phyloP scores from a whole-genome alignment of 2,113 vertebrate genomes.

The Eretmochelys imbricata region DNA sequence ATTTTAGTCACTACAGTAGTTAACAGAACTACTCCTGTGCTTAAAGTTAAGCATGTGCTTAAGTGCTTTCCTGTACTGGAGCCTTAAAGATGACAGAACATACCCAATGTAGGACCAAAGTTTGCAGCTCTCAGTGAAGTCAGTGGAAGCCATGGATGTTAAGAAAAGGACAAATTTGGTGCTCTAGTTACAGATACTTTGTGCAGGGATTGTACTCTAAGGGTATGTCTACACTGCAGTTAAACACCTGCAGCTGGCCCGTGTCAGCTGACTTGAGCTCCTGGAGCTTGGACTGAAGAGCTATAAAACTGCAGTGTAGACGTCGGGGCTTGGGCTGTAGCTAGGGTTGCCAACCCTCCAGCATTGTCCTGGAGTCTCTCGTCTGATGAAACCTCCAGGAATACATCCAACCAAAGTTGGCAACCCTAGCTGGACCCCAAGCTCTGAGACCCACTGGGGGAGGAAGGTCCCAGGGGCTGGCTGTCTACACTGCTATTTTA shows the following conservation, averaged over 20 bases:
- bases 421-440: background rate
- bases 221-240: background rate
- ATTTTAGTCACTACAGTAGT: background rate
- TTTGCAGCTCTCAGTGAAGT: background rate
- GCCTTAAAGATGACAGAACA: background rate
- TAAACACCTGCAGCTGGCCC: background rate
- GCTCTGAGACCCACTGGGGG: background rate
- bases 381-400: no score
- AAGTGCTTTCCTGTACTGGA: background rate
- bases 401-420: no score
- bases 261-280: background rate
- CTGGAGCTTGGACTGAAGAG: background rate
- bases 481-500: background rate
- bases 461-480: background rate
- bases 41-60: background rate
- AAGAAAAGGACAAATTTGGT: background rate
- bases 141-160: background rate
- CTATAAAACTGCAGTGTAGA: background rate
- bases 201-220: background rate
- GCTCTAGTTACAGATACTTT: background rate
- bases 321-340: background rate
- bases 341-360: no score
- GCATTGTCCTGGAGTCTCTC: no score
- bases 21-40: background rate
- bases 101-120: background rate